Evolutionary conservation across 2,888 invertebrate genomes (phyloP), one percentile per base, ranked within the genome.

Genomic region (Choristoneura rosaceana): DNA sequence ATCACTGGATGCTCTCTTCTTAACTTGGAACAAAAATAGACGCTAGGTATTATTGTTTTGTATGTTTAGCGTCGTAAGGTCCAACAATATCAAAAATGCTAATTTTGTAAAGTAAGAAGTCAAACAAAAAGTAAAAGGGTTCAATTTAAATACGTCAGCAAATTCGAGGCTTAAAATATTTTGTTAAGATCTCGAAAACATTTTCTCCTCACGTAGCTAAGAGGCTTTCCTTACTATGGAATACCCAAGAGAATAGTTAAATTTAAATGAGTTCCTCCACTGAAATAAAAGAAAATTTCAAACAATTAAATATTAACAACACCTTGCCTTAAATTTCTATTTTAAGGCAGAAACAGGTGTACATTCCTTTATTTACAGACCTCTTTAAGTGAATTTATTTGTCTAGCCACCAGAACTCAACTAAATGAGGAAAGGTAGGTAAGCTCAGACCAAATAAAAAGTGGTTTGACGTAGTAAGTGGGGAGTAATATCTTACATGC

Each of bases 141-240:
- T 38, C 38, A 38, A 7, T 7, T 5, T 38, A 38, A 38, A 38
- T 38, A 38, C 38, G 12, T 55, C 25, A 9, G 52, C 9, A 52
- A 17, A 12, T 52, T 52, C 52, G 5, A 9, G 52, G 52, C 17
- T 52, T 17, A 52, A 17, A 8, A 17, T 52, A 52, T 52, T 52
- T 52, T 17, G 52, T 52, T 17, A 0, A 52, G 47, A 7, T 47
- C 47, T 47, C 47, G n/a, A 14, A 67, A 59, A 67, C 7, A 45
- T 61, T 68, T 68, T 60, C 45, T 59, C n/a, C 45, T 45, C 15
- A 66, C 58, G 58, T 68, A 68, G 60, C 59, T 14, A 25, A 14
- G 9, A 47, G 15, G 5, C 10, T 55, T 43, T 58, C 45, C 52
- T 55, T 55, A 55, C 43, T 34, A 47, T 17, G 59, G 70, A 34